phyloP scores from a whole-genome alignment of 1,140 invertebrate species.

The Drosophila athabasca region DNA sequence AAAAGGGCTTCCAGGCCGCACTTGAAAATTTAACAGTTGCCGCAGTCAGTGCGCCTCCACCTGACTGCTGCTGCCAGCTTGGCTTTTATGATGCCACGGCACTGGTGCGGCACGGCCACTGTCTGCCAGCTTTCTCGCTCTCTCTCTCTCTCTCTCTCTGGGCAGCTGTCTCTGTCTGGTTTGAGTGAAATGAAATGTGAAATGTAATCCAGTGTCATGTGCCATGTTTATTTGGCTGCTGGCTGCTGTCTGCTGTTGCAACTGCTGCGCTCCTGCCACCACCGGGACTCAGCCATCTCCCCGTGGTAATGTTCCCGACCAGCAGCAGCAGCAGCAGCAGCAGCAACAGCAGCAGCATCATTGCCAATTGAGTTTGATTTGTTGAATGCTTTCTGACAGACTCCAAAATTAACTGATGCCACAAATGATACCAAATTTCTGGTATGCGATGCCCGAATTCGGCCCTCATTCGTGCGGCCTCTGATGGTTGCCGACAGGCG shows the following conservation, averaged over 20 bases:
- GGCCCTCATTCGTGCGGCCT: background rate
- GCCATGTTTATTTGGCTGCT: slow-evolving; percentile 77
- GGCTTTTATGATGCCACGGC: slow-evolving; percentile 47
- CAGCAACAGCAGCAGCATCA: background rate
- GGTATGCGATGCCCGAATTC: slow-evolving; percentile 5
- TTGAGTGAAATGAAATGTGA: slow-evolving; percentile 69
- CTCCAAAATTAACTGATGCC: slow-evolving; percentile 78
- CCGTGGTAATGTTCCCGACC: background rate
- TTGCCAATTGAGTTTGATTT: slow-evolving; percentile 79
- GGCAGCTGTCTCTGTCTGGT: slow-evolving; percentile 17
- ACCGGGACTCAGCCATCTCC: background rate
- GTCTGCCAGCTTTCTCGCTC: slow-evolving; percentile 12
- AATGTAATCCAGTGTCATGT: slow-evolving; percentile 76
- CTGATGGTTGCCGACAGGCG: background rate
- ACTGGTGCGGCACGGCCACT: slow-evolving; percentile 49
- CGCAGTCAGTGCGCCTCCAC: slow-evolving; percentile 48
- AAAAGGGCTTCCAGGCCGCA: slow-evolving; percentile 66
- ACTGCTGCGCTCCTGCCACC: background rate
- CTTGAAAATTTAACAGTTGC: slow-evolving; percentile 76
- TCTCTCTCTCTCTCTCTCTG: slow-evolving; percentile 9
- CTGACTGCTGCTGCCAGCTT: slow-evolving; percentile 42
- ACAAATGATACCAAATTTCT: slow-evolving; percentile 41
- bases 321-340: background rate
- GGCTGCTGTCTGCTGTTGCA: background rate
- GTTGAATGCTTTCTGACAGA: slow-evolving; percentile 79